Evolutionary conservation across 2,113 vertebrate genomes (phyloP).

Genomic region (Dolichallabes microphthalmus): DNA sequence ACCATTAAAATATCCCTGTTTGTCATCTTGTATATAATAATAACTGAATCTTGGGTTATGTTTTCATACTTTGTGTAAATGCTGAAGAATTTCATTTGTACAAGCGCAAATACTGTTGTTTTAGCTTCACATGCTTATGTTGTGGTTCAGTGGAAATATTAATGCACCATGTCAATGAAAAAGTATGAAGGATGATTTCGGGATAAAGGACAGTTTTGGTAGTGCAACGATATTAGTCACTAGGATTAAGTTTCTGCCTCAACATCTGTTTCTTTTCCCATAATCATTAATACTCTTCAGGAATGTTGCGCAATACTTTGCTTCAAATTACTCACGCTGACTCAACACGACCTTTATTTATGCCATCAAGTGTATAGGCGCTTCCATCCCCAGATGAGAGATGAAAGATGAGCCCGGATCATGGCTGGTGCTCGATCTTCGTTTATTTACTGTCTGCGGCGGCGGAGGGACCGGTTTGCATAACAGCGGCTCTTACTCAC

Average conservation of each 20-base stretch:
- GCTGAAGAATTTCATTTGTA: background rate
- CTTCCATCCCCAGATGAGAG: conserved; percentile 13
- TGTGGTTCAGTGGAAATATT: background rate
- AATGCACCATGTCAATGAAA: background rate
- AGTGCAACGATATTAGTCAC: no score
- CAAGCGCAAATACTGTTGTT: background rate
- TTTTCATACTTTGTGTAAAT: background rate
- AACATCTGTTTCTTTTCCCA: background rate
- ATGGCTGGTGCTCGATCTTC: background rate
- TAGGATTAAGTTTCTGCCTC: background rate
- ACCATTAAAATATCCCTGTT: background rate
- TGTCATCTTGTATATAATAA: background rate
- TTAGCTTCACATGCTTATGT: background rate
- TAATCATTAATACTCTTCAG: background rate
- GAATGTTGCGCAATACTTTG: background rate
- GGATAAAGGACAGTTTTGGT: background rate
- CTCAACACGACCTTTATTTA: background rate
- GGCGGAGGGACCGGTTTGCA: background rate
- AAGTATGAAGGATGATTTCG: background rate
- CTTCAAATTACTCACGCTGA: conserved; percentile 13
- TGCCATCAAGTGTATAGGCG: conserved; percentile 14
- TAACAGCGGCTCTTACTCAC: conserved; percentile 22
- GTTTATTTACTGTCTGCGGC: conserved; percentile 37
- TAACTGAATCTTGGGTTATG: background rate
- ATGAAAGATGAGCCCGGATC: conserved; percentile 11